Evolutionary conservation across 2,888 invertebrate species (phyloP).

Genomic region (Melolontha melolontha): DNA sequence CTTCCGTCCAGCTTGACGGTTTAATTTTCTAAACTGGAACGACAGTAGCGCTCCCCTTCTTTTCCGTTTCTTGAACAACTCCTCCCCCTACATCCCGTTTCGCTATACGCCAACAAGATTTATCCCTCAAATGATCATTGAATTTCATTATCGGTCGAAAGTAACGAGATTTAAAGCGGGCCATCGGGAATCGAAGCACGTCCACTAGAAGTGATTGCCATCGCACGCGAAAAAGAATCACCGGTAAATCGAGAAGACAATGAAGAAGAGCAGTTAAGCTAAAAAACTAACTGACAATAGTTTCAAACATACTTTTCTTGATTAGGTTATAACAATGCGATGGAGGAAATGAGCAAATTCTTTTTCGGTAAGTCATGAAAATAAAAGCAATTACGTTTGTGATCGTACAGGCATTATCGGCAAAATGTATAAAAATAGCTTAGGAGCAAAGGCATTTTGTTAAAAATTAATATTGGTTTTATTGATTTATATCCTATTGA

Average conservation of each 20-base stretch:
- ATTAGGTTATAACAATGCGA: slow-evolving; percentile 12
- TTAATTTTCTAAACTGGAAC: slow-evolving; percentile 29
- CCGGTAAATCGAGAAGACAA: slow-evolving; percentile 20
- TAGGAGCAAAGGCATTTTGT: too few species aligned
- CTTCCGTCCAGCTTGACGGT: slow-evolving; percentile 24
- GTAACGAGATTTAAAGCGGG: slow-evolving; percentile 44
- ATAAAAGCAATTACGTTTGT: too few species aligned
- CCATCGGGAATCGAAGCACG: slow-evolving; percentile 40
- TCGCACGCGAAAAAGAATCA: slow-evolving; percentile 25
- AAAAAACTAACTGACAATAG: slow-evolving; percentile 17
- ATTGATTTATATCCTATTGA: too few species aligned
- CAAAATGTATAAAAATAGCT: too few species aligned
- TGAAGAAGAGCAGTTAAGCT: slow-evolving; percentile 17
- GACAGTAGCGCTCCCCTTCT: slow-evolving; percentile 4
- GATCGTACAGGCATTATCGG: too few species aligned
- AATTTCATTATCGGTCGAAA: slow-evolving; percentile 42
- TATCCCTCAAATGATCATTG: slow-evolving; percentile 41
- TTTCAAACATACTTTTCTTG: slow-evolving; percentile 10
- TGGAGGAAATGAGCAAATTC: too few species aligned
- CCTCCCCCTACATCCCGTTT: neutral
- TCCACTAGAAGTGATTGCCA: slow-evolving; percentile 35
- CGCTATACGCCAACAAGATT: slow-evolving; percentile 29
- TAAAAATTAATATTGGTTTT: too few species aligned
- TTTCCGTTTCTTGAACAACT: neutral
- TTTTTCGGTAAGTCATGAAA: too few species aligned